Conservation (phyloP, 2,113 vertebrate genomes). For the Pelodiscus sinensis region DNA sequence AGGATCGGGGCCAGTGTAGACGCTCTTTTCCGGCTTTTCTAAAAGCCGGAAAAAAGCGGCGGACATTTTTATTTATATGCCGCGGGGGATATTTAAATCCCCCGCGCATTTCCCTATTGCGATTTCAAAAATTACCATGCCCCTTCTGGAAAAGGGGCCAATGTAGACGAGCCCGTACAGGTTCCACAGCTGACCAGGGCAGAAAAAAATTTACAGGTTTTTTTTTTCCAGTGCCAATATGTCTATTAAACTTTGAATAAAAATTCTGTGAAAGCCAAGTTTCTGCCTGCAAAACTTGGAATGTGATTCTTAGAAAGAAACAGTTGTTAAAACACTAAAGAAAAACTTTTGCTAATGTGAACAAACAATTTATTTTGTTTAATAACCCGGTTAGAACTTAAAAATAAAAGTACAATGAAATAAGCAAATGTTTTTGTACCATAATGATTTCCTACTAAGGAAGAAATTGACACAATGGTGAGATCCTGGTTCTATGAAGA, state of each 20-base stretch:
- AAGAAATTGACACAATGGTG: neutral
- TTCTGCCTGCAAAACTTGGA: slow-evolving; percentile 10
- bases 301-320: neutral
- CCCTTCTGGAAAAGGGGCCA: no score
- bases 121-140: no score
- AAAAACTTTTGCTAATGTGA: neutral
- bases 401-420: neutral
- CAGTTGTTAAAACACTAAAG: neutral
- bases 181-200: neutral
- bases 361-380: neutral
- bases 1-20: no score
- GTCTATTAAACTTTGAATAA: neutral
- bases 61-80: no score
- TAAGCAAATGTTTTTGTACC: neutral
- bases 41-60: no score
- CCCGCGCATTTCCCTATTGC: no score
- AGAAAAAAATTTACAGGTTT: neutral
- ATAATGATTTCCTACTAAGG: neutral
- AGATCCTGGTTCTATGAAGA: neutral
- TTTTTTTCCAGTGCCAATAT: neutral
- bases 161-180: no score
- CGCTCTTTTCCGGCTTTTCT: no score
- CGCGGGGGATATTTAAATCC: no score
- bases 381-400: neutral
- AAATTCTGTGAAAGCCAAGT: neutral